Percentiles rank a stretch among this genome's conserved stretches.
Conservation (phyloP, 2,888 invertebrate species). For the Gonocerus acuteangulatus region DNA sequence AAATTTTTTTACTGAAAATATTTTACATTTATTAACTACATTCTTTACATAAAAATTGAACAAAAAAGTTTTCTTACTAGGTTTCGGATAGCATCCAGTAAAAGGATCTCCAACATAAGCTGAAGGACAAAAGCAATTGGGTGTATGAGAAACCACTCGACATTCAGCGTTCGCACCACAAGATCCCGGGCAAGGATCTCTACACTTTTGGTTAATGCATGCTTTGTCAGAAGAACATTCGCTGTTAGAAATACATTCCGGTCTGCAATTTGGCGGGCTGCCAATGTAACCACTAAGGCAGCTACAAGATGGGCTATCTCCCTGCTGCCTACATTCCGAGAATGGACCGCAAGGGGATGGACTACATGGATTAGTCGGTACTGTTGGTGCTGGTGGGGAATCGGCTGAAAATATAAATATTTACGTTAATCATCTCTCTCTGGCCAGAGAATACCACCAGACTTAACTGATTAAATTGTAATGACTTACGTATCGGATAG, state of each 20-base stretch:
- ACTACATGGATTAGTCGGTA: slow-evolving; percentile 52
- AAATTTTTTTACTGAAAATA: too few species aligned
- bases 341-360: slow-evolving; percentile 48
- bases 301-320: slow-evolving; percentile 38
- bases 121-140: slow-evolving; percentile 57
- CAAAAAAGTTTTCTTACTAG: slow-evolving; percentile 30
- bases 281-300: slow-evolving; percentile 40
- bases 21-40: too few species aligned
- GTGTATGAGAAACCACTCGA: slow-evolving; percentile 62
- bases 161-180: slow-evolving; percentile 71
- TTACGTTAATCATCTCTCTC: neutral
- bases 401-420: slow-evolving; percentile 11
- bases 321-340: slow-evolving; percentile 57
- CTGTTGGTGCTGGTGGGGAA: slow-evolving; percentile 40
- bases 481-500: slow-evolving; percentile 30
- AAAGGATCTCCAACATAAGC: slow-evolving; percentile 66
- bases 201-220: slow-evolving; percentile 65
- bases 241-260: slow-evolving; percentile 66
- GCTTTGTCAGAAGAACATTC: slow-evolving; percentile 64
- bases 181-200: slow-evolving; percentile 68
- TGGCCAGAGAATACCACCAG: neutral
- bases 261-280: slow-evolving; percentile 54
- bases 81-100: slow-evolving; percentile 53
- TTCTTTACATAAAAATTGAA: too few species aligned
- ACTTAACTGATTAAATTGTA: neutral